phyloP scores from a whole-genome alignment of 1,140 invertebrate genomes.

The Hycleus phaleratus region DNA sequence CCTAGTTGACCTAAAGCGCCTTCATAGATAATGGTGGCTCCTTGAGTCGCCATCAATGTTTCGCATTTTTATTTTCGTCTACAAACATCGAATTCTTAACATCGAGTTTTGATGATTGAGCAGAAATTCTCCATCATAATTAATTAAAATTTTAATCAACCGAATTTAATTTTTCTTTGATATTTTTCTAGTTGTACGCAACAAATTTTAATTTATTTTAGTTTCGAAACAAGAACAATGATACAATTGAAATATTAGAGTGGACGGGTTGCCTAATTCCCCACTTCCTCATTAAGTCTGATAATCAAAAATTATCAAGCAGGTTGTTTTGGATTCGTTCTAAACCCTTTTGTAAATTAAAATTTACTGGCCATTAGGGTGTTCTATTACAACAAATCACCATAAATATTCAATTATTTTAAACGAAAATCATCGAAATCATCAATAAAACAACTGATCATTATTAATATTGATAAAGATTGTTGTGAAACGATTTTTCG shows the following conservation, averaged over 20 bases:
- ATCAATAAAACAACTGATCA: background rate
- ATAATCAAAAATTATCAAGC: slow-evolving; percentile 20
- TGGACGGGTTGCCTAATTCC: slow-evolving; percentile 28
- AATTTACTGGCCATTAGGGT: background rate
- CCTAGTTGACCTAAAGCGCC: slow-evolving; percentile 15
- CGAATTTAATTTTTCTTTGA: no score
- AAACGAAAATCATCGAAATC: background rate
- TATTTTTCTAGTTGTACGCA: no score
- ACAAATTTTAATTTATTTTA: no score
- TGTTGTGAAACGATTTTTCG: no score
- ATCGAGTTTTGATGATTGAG: no score
- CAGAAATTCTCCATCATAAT: no score
- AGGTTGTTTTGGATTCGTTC: slow-evolving; percentile 10
- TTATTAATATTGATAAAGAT: no score
- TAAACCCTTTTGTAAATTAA: slow-evolving; percentile 11
- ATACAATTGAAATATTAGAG: slow-evolving; percentile 1
- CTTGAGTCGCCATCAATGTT: slow-evolving; percentile 11
- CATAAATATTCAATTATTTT: no score
- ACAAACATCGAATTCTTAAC: background rate
- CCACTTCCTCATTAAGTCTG: slow-evolving; percentile 32
- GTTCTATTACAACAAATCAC: no score
- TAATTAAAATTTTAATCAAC: no score
- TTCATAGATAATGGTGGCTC: slow-evolving; percentile 12
- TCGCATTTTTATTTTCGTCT: slow-evolving; percentile 11
- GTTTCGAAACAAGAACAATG: background rate